Evolutionary conservation across 1,140 invertebrate genomes (phyloP).

Genomic region (Saccostrea cuccullata): DNA sequence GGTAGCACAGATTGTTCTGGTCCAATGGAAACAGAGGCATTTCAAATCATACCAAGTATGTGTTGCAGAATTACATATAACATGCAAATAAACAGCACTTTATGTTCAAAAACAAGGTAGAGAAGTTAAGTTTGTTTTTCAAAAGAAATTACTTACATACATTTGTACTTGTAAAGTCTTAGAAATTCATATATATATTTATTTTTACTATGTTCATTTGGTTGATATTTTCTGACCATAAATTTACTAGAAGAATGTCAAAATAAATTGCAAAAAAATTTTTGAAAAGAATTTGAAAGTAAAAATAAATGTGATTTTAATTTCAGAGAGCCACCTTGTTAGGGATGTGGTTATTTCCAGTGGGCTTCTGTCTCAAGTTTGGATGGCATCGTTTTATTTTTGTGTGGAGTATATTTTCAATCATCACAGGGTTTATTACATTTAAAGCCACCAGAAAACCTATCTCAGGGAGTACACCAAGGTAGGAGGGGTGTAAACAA

Average conservation of each 20-base stretch:
- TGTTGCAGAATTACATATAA: neutral
- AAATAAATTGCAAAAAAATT: no score
- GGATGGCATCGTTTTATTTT: slow-evolving; percentile 95
- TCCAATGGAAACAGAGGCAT: slow-evolving; percentile 96
- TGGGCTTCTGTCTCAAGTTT: slow-evolving; percentile 89
- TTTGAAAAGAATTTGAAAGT: no score
- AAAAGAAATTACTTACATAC: no score
- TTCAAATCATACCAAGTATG: slow-evolving; percentile 95
- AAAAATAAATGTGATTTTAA: slow-evolving; percentile 14
- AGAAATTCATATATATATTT: no score
- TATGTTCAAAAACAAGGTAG: no score
- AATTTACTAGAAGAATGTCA: no score
- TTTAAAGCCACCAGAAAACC: slow-evolving; percentile 91
- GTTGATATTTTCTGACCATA: no score
- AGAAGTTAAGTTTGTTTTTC: no score
- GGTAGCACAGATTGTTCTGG: slow-evolving; percentile 92
- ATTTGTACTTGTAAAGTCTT: no score
- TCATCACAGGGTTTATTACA: slow-evolving; percentile 90
- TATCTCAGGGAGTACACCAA: slow-evolving; percentile 87
- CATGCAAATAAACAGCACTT: no score
- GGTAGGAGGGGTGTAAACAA: no score
- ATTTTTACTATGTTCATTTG: no score
- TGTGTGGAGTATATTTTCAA: slow-evolving; percentile 94
- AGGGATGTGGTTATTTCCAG: slow-evolving; percentile 97
- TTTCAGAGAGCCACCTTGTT: slow-evolving; percentile 87